These are phyloP conservation scores for Megaceryle alcyon DNA, from an alignment of 2,797 vertebrate genomes.

Conservation along the genomic window DNA sequence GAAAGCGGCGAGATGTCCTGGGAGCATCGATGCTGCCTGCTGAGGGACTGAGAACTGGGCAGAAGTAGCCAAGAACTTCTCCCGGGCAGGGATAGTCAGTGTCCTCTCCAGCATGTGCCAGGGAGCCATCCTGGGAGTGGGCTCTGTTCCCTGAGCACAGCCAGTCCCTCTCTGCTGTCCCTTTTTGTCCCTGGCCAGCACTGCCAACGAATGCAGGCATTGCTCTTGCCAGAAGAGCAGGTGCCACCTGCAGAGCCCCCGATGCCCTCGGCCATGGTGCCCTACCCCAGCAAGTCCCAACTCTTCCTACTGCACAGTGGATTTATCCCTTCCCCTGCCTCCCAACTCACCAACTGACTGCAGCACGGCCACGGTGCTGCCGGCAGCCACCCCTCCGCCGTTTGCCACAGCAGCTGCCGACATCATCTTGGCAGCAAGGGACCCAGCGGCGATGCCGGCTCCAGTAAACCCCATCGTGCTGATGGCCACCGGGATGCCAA, in stretches of 20 bases:
- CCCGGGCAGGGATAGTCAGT: no score
- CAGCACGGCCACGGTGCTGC: not conserved
- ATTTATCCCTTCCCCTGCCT: not conserved
- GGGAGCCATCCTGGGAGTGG: not conserved
- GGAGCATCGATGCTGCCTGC: not conserved
- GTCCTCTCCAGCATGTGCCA: no score
- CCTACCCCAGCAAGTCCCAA: not conserved
- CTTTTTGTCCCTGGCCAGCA: not conserved
- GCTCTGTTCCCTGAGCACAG: not conserved
- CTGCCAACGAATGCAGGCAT: rapidly evolving
- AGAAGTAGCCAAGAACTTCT: not conserved
- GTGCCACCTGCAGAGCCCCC: rapidly evolving
- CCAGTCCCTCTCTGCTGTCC: not conserved
- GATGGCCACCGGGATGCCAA: rapidly evolving
- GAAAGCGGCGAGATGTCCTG: rapidly evolving
- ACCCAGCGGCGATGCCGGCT: not conserved
- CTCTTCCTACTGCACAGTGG: rapidly evolving
- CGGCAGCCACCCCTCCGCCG: not conserved
- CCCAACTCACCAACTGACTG: not conserved
- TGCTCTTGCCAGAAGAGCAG: not conserved
- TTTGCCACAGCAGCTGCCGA: not conserved
- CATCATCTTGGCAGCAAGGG: conserved; percentile 50
- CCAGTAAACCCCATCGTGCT: rapidly evolving
- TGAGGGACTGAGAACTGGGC: not conserved
- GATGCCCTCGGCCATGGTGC: not conserved